Conservation (phyloP, 2,113 vertebrate genomes). For the Cyanoderma ruficeps region DNA sequence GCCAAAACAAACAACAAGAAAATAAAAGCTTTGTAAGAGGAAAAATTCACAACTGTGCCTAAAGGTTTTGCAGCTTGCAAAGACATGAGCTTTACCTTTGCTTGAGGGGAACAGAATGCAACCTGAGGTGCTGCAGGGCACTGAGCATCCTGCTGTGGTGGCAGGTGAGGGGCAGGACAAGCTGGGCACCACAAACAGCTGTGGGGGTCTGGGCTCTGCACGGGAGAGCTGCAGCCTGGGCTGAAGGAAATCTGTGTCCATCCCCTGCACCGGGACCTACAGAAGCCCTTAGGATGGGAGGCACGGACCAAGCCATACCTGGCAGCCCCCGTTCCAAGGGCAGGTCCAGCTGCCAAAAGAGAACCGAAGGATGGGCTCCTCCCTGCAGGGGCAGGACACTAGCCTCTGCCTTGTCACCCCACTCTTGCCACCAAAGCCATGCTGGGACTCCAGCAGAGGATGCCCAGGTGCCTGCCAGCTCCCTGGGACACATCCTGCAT, state of each 20-base stretch:
- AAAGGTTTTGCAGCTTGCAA: neutral
- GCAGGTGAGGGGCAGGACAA: neutral
- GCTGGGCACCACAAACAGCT: neutral
- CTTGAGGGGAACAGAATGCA: neutral
- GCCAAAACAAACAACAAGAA: neutral
- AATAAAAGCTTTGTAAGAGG: neutral
- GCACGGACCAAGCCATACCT: rapidly evolving
- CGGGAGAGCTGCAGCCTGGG: neutral
- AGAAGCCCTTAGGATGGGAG: neutral
- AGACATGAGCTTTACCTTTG: neutral
- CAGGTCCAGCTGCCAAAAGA: rapidly evolving
- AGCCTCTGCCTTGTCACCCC: neutral
- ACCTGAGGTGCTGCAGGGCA: neutral
- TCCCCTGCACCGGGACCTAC: neutral
- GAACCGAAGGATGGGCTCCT: neutral
- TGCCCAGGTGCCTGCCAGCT: neutral
- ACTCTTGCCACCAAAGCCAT: neutral
- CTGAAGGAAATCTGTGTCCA: neutral
- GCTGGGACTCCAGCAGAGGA: neutral
- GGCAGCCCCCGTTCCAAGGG: rapidly evolving
- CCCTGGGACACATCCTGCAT: neutral
- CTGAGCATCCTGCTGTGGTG: neutral
- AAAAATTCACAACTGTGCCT: neutral
- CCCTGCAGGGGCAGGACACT: rapidly evolving
- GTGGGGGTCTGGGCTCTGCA: rapidly evolving